Conservation (phyloP, 2,888 invertebrate species). For the Plusia festucae region DNA sequence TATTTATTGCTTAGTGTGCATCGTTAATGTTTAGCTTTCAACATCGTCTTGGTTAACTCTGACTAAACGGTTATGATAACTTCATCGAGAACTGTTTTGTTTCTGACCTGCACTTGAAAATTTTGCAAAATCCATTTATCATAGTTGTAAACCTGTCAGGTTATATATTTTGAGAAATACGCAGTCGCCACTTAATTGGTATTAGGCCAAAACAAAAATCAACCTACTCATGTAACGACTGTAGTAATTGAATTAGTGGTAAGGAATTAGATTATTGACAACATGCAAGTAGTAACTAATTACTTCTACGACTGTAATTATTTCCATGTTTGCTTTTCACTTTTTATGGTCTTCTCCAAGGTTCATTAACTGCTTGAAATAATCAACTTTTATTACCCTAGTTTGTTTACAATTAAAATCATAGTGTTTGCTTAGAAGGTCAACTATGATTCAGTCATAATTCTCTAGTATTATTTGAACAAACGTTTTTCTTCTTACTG, state of each 20-base stretch:
- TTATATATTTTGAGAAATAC: too few relatives aligned
- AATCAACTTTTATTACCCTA: neutral
- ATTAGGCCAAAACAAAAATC: neutral
- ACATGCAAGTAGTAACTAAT: neutral
- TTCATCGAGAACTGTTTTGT: too few relatives aligned
- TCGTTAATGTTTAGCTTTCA: neutral
- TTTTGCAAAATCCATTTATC: too few relatives aligned
- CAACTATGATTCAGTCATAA: too few relatives aligned
- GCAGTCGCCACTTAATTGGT: neutral
- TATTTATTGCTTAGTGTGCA: neutral
- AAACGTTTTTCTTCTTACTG: too few relatives aligned
- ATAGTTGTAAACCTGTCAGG: too few relatives aligned
- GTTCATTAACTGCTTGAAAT: neutral
- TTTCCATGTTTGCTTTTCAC: neutral
- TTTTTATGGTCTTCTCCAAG: neutral
- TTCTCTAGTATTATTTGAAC: too few relatives aligned
- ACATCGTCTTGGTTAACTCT: conserved; percentile 1
- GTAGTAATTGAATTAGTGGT: neutral
- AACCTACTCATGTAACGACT: neutral
- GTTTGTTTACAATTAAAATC: too few relatives aligned
- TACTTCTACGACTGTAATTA: neutral
- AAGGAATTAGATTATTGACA: neutral
- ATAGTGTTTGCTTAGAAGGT: too few relatives aligned
- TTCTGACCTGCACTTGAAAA: too few relatives aligned
- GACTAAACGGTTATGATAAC: neutral